Percentiles rank a stretch among this genome's conserved stretches.
These are phyloP conservation scores for Podotricha telesiphe DNA, from an alignment of 2,888 invertebrate species.

Conservation along the genomic window DNA sequence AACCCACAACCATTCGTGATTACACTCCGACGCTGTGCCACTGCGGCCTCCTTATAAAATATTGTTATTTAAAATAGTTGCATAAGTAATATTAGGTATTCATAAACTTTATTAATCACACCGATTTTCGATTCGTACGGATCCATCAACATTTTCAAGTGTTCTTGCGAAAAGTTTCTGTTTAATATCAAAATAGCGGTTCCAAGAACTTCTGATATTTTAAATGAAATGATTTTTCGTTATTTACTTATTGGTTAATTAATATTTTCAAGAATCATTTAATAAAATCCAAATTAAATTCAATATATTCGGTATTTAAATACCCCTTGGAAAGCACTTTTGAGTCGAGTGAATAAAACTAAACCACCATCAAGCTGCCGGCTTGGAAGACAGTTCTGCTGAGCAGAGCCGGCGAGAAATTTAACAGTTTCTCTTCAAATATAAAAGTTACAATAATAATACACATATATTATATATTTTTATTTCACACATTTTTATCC, in stretches of 20 bases:
- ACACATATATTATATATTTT: too few relatives aligned
- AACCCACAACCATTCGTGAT: too few relatives aligned
- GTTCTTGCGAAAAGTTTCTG: conserved; percentile 27
- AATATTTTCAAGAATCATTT: not conserved
- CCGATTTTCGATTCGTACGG: conserved; percentile 16
- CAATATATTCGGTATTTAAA: not conserved
- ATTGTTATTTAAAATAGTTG: conserved; percentile 22
- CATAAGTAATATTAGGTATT: conserved; percentile 21
- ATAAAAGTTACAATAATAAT: too few relatives aligned
- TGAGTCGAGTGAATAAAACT: too few relatives aligned
- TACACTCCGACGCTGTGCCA: too few relatives aligned
- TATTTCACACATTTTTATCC: too few relatives aligned
- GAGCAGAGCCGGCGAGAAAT: too few relatives aligned
- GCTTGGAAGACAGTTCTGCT: too few relatives aligned
- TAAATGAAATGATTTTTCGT: not conserved
- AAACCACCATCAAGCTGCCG: too few relatives aligned
- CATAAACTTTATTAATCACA: conserved; percentile 37
- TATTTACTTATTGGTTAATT: conserved; percentile 7
- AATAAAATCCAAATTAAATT: not conserved
- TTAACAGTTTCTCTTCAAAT: too few relatives aligned
- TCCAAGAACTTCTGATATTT: not conserved
- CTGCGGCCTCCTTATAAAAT: not conserved
- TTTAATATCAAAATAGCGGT: conserved; percentile 19
- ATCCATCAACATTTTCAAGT: conserved; percentile 22
- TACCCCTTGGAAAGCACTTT: too few relatives aligned